These are phyloP conservation scores for Pangasius sanitwongsei DNA, from an alignment of 2,797 vertebrate genomes.

Conservation along the genomic window DNA sequence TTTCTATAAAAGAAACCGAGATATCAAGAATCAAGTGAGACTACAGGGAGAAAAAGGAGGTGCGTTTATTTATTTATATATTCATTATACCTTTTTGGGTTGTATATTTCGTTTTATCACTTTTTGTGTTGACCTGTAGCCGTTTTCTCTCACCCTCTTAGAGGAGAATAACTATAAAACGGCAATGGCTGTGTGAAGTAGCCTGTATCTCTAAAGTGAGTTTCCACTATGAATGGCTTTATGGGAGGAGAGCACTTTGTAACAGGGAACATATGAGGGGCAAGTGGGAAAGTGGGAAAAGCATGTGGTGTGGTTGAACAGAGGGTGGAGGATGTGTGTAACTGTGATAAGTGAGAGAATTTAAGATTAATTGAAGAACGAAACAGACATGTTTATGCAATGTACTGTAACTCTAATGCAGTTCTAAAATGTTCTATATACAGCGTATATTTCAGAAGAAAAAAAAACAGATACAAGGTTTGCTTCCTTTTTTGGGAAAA, in stretches of 20 bases:
- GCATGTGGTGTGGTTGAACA: neutral
- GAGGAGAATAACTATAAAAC: neutral
- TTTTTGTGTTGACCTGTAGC: neutral
- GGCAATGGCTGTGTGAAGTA: neutral
- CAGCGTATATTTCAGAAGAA: neutral
- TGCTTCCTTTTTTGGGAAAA: neutral
- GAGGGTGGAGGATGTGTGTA: neutral
- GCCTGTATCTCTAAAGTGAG: neutral
- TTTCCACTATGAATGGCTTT: neutral
- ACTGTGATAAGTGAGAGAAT: neutral
- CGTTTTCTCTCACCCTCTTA: neutral
- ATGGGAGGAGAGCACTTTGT: neutral
- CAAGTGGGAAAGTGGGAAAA: neutral
- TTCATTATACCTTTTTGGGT: neutral
- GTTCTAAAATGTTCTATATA: neutral
- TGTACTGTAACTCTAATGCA: neutral
- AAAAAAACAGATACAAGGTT: neutral
- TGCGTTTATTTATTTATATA: neutral
- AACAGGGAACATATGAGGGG: neutral
- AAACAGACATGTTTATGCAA: neutral
- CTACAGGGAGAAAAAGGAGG: neutral
- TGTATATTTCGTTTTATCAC: neutral
- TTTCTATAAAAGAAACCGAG: neutral
- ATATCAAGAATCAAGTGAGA: neutral
- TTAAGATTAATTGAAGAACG: neutral